A percentile compares a stretch with the other conserved stretches of the same genome.
phyloP scores from a whole-genome alignment of 2,888 invertebrate genomes.

The Epinotia demarniana region DNA sequence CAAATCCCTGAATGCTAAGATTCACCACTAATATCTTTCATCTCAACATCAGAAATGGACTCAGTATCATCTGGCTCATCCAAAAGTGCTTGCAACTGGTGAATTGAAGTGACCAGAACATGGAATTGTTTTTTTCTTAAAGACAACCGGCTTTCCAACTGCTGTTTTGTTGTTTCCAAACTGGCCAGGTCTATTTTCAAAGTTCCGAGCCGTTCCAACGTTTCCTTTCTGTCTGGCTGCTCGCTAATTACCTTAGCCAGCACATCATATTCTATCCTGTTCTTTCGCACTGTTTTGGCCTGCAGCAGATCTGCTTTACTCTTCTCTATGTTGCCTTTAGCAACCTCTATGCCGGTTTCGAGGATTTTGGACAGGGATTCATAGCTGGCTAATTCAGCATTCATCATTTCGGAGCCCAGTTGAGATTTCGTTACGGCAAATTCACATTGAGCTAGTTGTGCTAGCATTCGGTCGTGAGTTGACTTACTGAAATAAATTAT shows the following conservation, averaged over 20 bases:
- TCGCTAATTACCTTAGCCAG: conserved; percentile 95
- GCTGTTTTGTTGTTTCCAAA: conserved; percentile 88
- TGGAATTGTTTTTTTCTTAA: conserved; percentile 95
- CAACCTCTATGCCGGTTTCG: conserved; percentile 90
- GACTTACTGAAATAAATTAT: conserved; percentile 81
- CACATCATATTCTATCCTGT: conserved; percentile 96
- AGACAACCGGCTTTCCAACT: conserved; percentile 91
- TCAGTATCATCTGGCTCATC: conserved; percentile 88
- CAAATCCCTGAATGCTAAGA: conserved; percentile 48
- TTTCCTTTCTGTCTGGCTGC: conserved; percentile 95
- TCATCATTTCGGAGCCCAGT: conserved; percentile 91
- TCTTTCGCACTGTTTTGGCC: conserved; percentile 94
- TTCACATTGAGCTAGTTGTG: conserved; percentile 94
- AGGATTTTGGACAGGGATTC: conserved; percentile 90
- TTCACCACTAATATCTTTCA: conserved; percentile 66
- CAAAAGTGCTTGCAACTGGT: conserved; percentile 91
- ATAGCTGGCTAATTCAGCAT: conserved; percentile 93
- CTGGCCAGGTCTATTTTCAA: conserved; percentile 89
- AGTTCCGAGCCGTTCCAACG: conserved; percentile 87
- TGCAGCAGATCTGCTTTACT: conserved; percentile 92
- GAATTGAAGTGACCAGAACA: conserved; percentile 93
- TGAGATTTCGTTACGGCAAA: conserved; percentile 94
- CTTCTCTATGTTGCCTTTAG: conserved; percentile 91
- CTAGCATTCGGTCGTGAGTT: conserved; percentile 91
- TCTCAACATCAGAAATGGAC: conserved; percentile 69